Evolutionary conservation across 1,140 invertebrate species (phyloP).

Genomic region (Hyphantria cunea): DNA sequence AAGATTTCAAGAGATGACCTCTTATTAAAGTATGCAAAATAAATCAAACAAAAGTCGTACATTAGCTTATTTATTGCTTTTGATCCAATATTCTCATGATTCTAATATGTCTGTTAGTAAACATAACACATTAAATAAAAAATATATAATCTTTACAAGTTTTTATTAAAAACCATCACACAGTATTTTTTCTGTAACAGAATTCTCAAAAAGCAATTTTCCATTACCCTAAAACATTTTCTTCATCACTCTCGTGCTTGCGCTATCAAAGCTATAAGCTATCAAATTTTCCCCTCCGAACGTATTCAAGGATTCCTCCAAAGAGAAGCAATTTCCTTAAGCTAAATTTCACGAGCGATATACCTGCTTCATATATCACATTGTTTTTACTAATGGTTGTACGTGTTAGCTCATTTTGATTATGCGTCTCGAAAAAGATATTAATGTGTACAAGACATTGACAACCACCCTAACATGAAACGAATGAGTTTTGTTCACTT

Average conservation of each 20-base stretch:
- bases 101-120: too few relatives aligned
- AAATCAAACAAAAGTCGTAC: too few relatives aligned
- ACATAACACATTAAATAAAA: too few relatives aligned
- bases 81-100: too few relatives aligned
- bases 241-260: slow-evolving; percentile 42
- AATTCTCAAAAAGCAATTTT: slow-evolving; percentile 13
- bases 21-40: too few relatives aligned
- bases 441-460: not conserved
- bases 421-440: slow-evolving; percentile 2
- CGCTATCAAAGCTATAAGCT: slow-evolving; percentile 62
- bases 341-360: slow-evolving; percentile 74
- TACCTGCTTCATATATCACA: slow-evolving; percentile 62
- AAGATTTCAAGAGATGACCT: too few relatives aligned
- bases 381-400: slow-evolving; percentile 57
- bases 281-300: slow-evolving; percentile 70
- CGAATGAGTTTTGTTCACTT: not conserved
- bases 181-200: not conserved
- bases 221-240: slow-evolving; percentile 22
- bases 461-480: not conserved
- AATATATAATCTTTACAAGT: too few relatives aligned
- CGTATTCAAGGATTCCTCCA: slow-evolving; percentile 56
- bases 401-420: slow-evolving; percentile 56
- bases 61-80: too few relatives aligned
- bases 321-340: slow-evolving; percentile 73
- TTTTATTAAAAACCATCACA: too few relatives aligned